Percentiles rank a stretch among this genome's conserved stretches.
Evolutionary conservation across 2,797 vertebrate genomes (phyloP).

Genomic region (Anolis apletophallus): DNA sequence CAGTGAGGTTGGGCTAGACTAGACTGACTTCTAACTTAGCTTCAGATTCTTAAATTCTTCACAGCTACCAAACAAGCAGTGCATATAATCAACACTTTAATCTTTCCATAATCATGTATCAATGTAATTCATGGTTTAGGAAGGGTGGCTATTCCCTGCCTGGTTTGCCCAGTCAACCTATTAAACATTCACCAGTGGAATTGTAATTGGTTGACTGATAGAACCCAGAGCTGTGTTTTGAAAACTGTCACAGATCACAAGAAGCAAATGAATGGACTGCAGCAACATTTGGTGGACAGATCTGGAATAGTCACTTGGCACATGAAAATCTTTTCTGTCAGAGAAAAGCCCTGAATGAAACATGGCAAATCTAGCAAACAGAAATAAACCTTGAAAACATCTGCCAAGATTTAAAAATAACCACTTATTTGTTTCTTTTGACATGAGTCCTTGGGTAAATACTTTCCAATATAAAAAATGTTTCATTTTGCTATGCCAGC

Average conservation of each 20-base stretch:
- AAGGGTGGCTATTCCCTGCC: background rate
- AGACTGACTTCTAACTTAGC: background rate
- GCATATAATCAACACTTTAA: background rate
- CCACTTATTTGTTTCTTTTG: constrained; percentile 58
- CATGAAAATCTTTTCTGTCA: background rate
- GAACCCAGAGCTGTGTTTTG: background rate
- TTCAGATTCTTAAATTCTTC: background rate
- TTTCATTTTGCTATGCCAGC: constrained; percentile 49
- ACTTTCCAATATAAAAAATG: constrained; percentile 38
- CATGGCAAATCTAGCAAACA: constrained; percentile 7
- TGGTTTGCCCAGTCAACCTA: background rate
- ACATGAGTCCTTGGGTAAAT: constrained; percentile 46
- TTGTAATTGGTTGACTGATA: no score
- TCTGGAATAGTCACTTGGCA: background rate
- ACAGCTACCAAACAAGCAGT: background rate
- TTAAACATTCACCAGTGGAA: no score
- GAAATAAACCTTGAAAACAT: constrained; percentile 35
- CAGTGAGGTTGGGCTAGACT: background rate
- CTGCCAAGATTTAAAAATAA: constrained; percentile 55
- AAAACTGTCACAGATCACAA: background rate
- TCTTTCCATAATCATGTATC: background rate
- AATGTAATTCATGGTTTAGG: background rate
- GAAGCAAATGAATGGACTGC: background rate
- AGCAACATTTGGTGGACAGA: background rate
- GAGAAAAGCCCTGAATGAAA: background rate